A percentile compares a stretch with the other conserved stretches of the same genome.
Evolutionary conservation across 2,113 vertebrate genomes (phyloP).

Genomic region (Connochaetes taurinus): DNA sequence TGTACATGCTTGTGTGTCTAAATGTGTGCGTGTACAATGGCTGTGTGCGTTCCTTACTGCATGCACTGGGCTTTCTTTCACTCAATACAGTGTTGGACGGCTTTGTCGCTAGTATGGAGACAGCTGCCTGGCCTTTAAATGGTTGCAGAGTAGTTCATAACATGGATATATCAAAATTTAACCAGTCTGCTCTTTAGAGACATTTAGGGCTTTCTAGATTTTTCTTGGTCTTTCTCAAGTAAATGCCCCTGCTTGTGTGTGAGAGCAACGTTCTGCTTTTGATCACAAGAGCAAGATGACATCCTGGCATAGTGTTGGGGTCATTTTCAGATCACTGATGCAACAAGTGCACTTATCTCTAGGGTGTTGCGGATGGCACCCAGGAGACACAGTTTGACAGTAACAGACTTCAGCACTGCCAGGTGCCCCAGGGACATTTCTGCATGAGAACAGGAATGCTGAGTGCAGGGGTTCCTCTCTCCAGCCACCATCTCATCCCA

Average conservation of each 20-base stretch:
- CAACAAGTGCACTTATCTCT: neutral
- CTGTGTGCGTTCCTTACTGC: fast-evolving
- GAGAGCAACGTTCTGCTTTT: neutral
- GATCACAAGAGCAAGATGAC: neutral
- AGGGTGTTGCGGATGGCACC: neutral
- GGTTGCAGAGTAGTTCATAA: neutral
- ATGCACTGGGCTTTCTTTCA: neutral
- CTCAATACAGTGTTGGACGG: neutral
- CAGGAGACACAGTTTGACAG: no score
- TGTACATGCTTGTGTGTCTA: neutral
- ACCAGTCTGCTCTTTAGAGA: neutral
- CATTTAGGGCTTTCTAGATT: neutral
- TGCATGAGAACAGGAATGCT: neutral
- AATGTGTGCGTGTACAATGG: neutral
- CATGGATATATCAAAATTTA: neutral
- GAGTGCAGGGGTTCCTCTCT: neutral
- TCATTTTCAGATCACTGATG: neutral
- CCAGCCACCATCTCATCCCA: neutral
- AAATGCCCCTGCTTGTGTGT: neutral
- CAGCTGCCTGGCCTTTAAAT: neutral
- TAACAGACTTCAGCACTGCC: neutral
- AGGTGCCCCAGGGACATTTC: neutral
- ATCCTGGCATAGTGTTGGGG: neutral
- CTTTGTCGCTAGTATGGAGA: neutral
- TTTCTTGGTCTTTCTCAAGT: neutral